phyloP scores from a whole-genome alignment of 1,140 invertebrate species.

The Portunus trituberculatus region DNA sequence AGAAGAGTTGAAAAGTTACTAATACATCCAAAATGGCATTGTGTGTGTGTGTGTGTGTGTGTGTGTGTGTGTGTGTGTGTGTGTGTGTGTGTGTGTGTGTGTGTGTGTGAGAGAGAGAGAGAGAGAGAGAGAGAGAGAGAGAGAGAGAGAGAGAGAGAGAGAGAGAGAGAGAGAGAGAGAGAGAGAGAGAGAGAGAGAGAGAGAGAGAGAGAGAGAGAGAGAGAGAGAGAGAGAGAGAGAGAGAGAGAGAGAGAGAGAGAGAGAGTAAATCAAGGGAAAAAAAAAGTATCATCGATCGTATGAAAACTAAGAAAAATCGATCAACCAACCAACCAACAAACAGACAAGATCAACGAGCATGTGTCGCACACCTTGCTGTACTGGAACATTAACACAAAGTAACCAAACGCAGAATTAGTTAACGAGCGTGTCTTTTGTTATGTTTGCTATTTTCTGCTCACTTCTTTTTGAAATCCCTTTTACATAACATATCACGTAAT shows the following conservation, averaged over 20 bases:
- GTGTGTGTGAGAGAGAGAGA: neutral
- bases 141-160: neutral
- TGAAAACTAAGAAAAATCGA: no score
- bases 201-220: no score
- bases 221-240: neutral
- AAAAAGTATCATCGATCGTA: neutral
- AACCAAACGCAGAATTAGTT: no score
- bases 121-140: neutral
- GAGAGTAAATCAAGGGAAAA: neutral
- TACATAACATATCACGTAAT: no score
- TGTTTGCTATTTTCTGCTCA: no score
- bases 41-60: constrained; percentile 23
- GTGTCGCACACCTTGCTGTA: no score
- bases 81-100: constrained; percentile 17
- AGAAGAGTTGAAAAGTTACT: constrained; percentile 23
- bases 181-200: neutral
- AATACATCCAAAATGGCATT: constrained; percentile 23
- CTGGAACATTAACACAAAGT: no score
- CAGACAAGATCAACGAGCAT: no score
- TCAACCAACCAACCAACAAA: no score
- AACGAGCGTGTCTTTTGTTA: no score
- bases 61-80: constrained; percentile 14
- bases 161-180: constrained; percentile 37
- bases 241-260: neutral
- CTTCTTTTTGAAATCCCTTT: no score